Evolutionary conservation across 2,888 invertebrate genomes (phyloP), one percentile per base, ranked within the genome.

Genomic region (Synanthedon formicaeformis): DNA sequence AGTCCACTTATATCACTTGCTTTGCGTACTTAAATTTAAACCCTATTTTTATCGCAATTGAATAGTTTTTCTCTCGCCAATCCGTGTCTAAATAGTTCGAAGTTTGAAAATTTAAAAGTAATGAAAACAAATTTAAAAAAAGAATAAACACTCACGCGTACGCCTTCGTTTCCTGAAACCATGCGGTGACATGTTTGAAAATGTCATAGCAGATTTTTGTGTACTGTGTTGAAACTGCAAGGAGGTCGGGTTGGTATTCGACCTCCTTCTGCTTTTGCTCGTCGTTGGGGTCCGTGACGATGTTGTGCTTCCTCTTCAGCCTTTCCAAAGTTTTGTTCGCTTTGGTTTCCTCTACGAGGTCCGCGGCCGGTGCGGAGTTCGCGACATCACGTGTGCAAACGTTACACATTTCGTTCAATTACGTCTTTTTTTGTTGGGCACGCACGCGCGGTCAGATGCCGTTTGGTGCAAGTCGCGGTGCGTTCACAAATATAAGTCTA

Each of bases 221-320:
- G 59, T 75, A 78, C 56, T 85, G 79, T 1, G 89, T 89, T 57
- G 87, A 86, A 23, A 85, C 65, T 0, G 88, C 80, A 16, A 90
- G 76, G 34, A 89, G 74, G 59, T 89, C 88, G 14, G 79, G 86
- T 69, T 77, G 85, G 69, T 79, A 88, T 4, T 66, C 81, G 54
- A 81, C 80, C 62, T 74, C 78, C 66, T 69, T 78, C 73, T 78
- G 77, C 53, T 72, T 79, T 55, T 78, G 76, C 3, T 66, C 70
- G 56, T 73, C 69, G 27, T 60, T 60, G 3, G 85, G 86, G 51
- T 85, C 75, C 2, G 83, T 87, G 49, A 71, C 65, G 52, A 86
- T 78, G 53, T 82, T 83, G 59, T 88, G 88, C 61, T 86, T 86
- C 57, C 60, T 73, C 80, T 88, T 88, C 72, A 88, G 69, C 3